These are phyloP conservation scores for Chaenocephalus aceratus DNA, from an alignment of 2,113 vertebrate species.

Conservation along the genomic window DNA sequence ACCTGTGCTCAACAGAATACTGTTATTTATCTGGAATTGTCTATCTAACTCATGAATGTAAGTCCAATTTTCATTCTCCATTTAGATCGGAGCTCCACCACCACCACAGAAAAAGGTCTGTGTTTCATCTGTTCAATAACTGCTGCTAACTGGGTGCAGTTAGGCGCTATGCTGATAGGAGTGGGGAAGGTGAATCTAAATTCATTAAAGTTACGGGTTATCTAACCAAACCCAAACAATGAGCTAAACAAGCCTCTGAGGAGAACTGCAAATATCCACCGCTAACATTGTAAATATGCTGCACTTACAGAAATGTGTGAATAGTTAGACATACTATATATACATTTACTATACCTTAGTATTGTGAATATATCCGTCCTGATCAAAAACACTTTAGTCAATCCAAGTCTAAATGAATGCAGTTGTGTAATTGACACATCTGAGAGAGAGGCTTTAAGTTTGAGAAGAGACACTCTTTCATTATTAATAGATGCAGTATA, in stretches of 20 bases:
- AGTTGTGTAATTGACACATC: not conserved
- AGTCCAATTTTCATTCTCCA: not conserved
- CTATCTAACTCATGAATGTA: no score
- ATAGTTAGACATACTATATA: no score
- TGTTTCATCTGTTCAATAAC: no score
- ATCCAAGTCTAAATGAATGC: not conserved
- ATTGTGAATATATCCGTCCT: not conserved
- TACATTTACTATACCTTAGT: not conserved
- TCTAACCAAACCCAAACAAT: not conserved
- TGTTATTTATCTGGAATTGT: not conserved
- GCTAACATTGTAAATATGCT: no score
- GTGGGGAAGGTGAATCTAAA: not conserved
- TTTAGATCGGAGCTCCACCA: not conserved
- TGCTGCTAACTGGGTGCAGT: not conserved
- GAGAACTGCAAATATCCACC: no score
- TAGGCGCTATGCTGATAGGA: not conserved
- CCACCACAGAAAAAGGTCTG: not conserved
- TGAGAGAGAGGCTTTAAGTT: not conserved
- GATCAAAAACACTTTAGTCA: not conserved
- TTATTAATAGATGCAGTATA: no score
- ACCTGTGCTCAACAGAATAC: not conserved
- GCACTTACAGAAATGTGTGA: no score
- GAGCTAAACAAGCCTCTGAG: not conserved
- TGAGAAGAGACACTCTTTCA: not conserved
- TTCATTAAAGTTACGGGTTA: not conserved